Percentiles rank a stretch among this genome's conserved stretches.
Conservation (phyloP, 2,888 invertebrate genomes). For the Pammene fasciana region DNA sequence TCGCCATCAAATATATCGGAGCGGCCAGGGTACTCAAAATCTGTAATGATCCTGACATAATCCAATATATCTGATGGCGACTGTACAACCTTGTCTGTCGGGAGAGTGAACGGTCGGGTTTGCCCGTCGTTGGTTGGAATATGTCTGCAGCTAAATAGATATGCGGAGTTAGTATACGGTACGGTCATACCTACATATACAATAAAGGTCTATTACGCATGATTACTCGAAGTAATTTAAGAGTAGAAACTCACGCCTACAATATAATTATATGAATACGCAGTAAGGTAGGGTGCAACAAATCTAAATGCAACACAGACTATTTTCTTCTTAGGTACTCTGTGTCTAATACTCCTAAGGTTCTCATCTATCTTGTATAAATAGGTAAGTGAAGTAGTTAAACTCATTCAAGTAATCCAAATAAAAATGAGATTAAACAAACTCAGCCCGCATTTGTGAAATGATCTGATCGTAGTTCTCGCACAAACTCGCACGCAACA, state of each 20-base stretch:
- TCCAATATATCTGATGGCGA: no score
- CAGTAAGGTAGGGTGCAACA: neutral
- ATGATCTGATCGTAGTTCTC: slow-evolving; percentile 35
- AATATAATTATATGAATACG: neutral
- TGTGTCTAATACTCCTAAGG: no score
- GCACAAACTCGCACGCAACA: slow-evolving; percentile 27
- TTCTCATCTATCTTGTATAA: no score
- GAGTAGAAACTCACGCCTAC: neutral
- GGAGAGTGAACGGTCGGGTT: no score
- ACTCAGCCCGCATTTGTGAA: slow-evolving; percentile 38
- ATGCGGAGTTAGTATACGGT: neutral
- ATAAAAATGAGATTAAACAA: slow-evolving; percentile 23
- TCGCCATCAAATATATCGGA: no score
- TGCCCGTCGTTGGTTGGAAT: neutral
- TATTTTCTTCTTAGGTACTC: no score
- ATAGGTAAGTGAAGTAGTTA: neutral
- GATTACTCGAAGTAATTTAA: slow-evolving; percentile 3
- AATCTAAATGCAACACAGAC: neutral
- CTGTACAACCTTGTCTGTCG: no score
- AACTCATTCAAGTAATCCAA: slow-evolving; percentile 47
- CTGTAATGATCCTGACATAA: no score
- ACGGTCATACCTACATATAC: neutral
- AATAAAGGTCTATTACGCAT: neutral
- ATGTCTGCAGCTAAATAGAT: neutral
- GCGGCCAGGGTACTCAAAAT: no score